Evolutionary conservation across 1,140 invertebrate species (phyloP), one percentile per base, ranked within the genome.

Genomic region (Trypoxylus dichotomus): DNA sequence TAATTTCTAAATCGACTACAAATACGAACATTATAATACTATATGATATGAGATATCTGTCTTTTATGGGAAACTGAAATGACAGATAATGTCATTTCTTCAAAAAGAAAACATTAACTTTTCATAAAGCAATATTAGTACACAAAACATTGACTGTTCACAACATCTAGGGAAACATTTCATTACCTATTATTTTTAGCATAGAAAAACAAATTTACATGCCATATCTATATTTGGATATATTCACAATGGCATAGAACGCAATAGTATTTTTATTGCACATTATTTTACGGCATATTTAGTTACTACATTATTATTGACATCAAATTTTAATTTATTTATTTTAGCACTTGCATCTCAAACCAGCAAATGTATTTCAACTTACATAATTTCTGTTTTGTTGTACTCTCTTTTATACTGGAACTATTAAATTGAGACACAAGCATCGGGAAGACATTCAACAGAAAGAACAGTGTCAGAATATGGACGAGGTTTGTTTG

Each of bases 1-100:
- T 73, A 73, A 73, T 73, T 73, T 73, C 71, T 73, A 73, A 19
- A 63, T 63, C 60, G 11, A 77, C 80, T 83, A 83, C 74, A 80
- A 63, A 76, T 83, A 82, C 80, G 78, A 83, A 82, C 82, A 84
- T 43, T 77, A 54, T 78, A 83, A 83, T 84, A 85, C 83, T 83
- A 83, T 82, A 58, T 80, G 80, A 83, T 82, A 82, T 82, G 79
- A 80, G 81, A 81, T 82, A 83, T 77, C 83, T 85, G 83, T 85
- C 83, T 85, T 84, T 85, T 83, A 83, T 80, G 75, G 29, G 37
- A 63, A 63, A 68, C 8, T 13, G 71, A 73, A 73, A 73, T 73
- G 32, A 27, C 71, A 73, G 21, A 63, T n/a, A 58, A 71, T 25
- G n/a, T n/a, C n/a, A 42, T 42, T 42, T 37, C 71, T 42, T n/a